Conservation (phyloP, 2,888 invertebrate species). For the Limnephilus marmoratus region DNA sequence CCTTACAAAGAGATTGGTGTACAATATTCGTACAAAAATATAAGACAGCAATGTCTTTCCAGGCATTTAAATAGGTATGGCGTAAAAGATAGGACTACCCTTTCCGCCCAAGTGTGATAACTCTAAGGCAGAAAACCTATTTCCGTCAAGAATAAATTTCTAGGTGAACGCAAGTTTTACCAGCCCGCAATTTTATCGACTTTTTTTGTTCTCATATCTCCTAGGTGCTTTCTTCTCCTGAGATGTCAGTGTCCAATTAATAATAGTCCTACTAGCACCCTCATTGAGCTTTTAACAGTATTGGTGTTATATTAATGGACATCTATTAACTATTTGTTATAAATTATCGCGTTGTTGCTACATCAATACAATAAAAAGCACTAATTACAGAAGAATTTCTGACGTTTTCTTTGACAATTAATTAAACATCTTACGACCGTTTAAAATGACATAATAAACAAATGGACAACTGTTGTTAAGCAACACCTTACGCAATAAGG, state of each 20-base stretch:
- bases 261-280: too few relatives aligned
- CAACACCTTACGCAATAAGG: constrained; percentile 2
- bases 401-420: background rate
- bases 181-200: background rate
- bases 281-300: background rate
- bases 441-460: constrained; percentile 2
- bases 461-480: background rate
- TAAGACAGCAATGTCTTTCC: too few relatives aligned
- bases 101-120: too few relatives aligned
- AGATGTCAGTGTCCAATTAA: background rate
- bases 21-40: too few relatives aligned
- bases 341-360: background rate
- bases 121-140: too few relatives aligned
- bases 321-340: background rate
- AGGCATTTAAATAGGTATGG: too few relatives aligned
- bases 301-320: background rate
- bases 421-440: background rate
- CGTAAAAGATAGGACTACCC: too few relatives aligned
- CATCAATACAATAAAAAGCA: background rate
- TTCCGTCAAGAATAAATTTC: background rate
- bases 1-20: too few relatives aligned
- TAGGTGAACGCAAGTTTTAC: background rate
- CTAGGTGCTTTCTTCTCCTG: background rate
- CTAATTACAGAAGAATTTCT: background rate
- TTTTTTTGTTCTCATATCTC: background rate